Conservation (phyloP, 2,797 vertebrate species). For the Lates japonicus region DNA sequence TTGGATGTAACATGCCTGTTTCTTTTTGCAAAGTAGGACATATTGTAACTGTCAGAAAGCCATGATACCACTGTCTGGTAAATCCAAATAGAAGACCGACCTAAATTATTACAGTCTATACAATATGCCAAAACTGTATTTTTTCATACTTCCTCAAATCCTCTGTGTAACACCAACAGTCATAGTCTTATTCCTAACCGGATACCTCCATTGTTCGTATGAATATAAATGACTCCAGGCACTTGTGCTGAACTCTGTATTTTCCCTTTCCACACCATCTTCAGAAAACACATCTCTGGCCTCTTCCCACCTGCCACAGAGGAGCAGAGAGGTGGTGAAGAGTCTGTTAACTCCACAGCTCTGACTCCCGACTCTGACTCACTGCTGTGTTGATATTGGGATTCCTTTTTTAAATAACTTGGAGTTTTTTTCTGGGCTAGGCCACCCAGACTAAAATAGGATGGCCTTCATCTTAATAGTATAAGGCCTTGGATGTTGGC, state of each 20-base stretch:
- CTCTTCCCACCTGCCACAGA: conserved; percentile 4
- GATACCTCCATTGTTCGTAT: background rate
- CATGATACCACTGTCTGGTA: too few relatives aligned
- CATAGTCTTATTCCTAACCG: background rate
- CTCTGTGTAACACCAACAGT: background rate
- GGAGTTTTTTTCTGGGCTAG: background rate
- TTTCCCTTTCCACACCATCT: background rate
- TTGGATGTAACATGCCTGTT: too few relatives aligned
- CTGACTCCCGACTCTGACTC: conserved; percentile 17
- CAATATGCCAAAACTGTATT: background rate
- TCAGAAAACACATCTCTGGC: conserved; percentile 30
- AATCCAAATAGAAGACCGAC: background rate
- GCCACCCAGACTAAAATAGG: conserved; percentile 35
- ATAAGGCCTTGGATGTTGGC: conserved; percentile 50
- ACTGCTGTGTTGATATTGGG: conserved; percentile 37
- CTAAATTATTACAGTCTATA: background rate
- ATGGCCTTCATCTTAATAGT: conserved; percentile 48
- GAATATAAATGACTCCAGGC: conserved; percentile 11
- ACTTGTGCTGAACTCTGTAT: conserved; percentile 1
- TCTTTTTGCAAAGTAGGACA: background rate
- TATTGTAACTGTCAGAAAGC: background rate
- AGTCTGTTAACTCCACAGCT: conserved; percentile 22
- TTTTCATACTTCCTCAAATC: background rate
- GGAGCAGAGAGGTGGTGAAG: conserved; percentile 10
- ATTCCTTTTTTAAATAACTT: conserved; percentile 34